Conservation (phyloP, 2,888 invertebrate genomes). For the Polydesmus complanatus region DNA sequence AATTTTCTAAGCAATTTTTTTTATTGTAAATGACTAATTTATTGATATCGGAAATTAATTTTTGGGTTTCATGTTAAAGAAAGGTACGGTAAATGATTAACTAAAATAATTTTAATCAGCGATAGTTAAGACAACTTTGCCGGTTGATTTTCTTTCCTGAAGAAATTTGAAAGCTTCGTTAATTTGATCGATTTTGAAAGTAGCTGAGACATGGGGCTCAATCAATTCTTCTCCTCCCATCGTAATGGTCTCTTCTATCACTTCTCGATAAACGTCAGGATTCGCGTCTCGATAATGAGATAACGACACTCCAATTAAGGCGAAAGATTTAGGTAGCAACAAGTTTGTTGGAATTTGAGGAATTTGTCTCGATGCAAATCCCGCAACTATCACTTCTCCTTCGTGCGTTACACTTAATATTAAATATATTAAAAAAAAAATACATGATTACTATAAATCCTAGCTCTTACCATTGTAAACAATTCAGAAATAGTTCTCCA, state of each 20-base stretch:
- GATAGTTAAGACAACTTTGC: constrained; percentile 40
- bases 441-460: not conserved
- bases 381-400: constrained; percentile 40
- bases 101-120: not conserved
- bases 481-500: constrained; percentile 43
- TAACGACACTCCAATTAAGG: constrained; percentile 40
- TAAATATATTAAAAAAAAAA: constrained; percentile 18
- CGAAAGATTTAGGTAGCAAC: constrained; percentile 35
- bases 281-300: constrained; percentile 38
- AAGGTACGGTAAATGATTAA: no score
- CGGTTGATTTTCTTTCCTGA: constrained; percentile 42
- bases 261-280: constrained; percentile 41
- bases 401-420: constrained; percentile 40
- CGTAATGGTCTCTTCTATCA: constrained; percentile 45
- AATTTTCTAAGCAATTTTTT: no score
- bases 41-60: no score
- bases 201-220: constrained; percentile 42
- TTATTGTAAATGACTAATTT: no score
- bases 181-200: constrained; percentile 40
- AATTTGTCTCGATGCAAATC: constrained; percentile 39
- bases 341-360: constrained; percentile 35
- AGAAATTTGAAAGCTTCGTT: constrained; percentile 47
- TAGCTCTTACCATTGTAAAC: constrained; percentile 42
- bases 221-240: constrained; percentile 48
- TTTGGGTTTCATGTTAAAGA: no score